Base-by-base conservation (phyloP, 2,113 vertebrate genomes). In the Sapayoa aenigma region DNA sequence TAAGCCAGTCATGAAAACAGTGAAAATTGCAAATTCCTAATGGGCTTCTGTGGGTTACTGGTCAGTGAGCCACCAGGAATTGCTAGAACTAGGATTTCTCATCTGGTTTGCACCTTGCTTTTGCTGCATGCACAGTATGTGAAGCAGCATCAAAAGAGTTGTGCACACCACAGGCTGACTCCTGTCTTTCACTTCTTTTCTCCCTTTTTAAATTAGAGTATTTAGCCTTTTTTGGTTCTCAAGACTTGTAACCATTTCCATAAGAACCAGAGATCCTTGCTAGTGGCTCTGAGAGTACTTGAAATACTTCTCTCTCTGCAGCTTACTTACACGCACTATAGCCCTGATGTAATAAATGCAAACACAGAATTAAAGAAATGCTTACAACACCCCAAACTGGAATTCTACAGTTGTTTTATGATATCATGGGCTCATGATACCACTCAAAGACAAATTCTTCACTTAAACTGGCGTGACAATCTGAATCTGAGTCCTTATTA, bases 201-300 rank as follows among this genome's bases (percentile, higher is more conserved):
- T 58, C 11, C 21, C 8, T 46, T 66, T 73, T 41, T 46, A 59
- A 49, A 74, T 27, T 55, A 49, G 10, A 10, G 4, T 42, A 19
- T 44, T 74, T 42, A 42, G 12, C 16, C 6, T 5, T 69, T n/a
- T 73, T 44, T 52, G 46, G 16, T 27, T 74, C 68, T 75, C 21
- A 24, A n/a, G 35, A 68, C 27, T 55, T 2, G 0, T 31, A n/a
- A 65, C 44, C 33, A 23, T 63, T 28, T 71, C 2, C 0, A 4
- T 52, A 58, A 65, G 20, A 46, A 76, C 25, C 49, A 33, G 2
- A 65, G 37, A 24, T 65, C 19, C 18, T 66, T 33, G 25, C 28
- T 47, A 21, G 14, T 37, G 44, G 21, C 65, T 67, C 63, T 76
- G 33, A 52, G 37, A 71, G 18, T 47, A 53, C n/a, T 83, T 60